Conservation (phyloP, 2,888 invertebrate species). For the Meiosimyza decipiens region DNA sequence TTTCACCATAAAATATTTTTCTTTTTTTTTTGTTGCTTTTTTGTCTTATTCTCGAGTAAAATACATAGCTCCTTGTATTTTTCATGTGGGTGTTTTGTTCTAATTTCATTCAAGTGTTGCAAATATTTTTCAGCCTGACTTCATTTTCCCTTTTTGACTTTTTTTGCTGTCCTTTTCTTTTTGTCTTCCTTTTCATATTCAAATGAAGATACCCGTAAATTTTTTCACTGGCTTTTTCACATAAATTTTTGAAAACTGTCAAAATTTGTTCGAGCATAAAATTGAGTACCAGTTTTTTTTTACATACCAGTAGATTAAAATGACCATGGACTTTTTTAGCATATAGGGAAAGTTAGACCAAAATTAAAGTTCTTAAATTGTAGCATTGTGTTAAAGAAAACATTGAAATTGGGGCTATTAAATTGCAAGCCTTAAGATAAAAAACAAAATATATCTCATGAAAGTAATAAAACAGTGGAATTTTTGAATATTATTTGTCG, state of each 20-base stretch:
- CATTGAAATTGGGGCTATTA: too few relatives aligned
- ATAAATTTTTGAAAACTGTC: constrained; percentile 33
- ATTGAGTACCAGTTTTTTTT: constrained; percentile 18
- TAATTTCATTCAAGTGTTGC: constrained; percentile 21
- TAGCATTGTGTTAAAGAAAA: too few relatives aligned
- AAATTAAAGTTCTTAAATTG: too few relatives aligned
- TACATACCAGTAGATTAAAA: too few relatives aligned
- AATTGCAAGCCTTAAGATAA: too few relatives aligned
- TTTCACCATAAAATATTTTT: not conserved
- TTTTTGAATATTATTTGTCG: too few relatives aligned
- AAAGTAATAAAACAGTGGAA: not conserved
- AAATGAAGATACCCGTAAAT: not conserved
- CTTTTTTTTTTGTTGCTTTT: not conserved
- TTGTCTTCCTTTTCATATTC: constrained; percentile 5
- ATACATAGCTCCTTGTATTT: too few relatives aligned
- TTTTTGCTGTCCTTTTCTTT: constrained; percentile 1
- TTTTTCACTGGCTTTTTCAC: constrained; percentile 7
- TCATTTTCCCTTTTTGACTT: constrained; percentile 6
- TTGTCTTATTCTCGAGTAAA: too few relatives aligned
- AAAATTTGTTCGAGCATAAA: constrained; percentile 33
- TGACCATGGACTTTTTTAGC: too few relatives aligned
- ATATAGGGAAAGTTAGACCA: too few relatives aligned
- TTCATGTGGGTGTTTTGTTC: constrained; percentile 1
- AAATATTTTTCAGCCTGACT: constrained; percentile 32
- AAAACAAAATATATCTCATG: not conserved